A percentile compares a stretch with the other conserved stretches of the same genome.
These are phyloP conservation scores for Leucophenga varia DNA, from an alignment of 1,140 invertebrate genomes.

Conservation along the genomic window DNA sequence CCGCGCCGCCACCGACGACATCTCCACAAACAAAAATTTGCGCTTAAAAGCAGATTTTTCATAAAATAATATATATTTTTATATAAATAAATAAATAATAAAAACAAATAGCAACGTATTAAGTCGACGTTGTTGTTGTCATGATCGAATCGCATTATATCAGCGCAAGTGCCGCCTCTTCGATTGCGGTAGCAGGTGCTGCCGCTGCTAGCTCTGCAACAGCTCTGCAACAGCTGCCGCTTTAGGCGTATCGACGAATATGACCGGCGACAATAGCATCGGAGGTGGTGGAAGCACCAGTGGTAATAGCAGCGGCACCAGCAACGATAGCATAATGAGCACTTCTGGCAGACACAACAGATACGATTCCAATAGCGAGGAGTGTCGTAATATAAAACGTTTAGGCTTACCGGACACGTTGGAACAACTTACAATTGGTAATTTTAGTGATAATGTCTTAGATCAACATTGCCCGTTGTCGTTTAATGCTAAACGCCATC, in stretches of 20 bases:
- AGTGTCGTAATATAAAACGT: no score
- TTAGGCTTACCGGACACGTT: no score
- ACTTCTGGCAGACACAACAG: conserved; percentile 12
- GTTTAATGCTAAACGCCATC: conserved; percentile 44
- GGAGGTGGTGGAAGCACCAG: conserved; percentile 1
- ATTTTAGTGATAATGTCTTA: conserved; percentile 3
- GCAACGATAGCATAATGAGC: not conserved
- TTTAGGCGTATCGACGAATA: no score
- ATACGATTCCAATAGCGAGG: conserved; percentile 1
- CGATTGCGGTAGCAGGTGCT: conserved; percentile 4
- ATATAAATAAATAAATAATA: conserved; percentile 3
- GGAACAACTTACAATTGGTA: conserved; percentile 14
- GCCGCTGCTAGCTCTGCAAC: conserved; percentile 3
- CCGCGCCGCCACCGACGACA: no score
- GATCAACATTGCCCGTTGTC: conserved; percentile 36
- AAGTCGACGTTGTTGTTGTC: not conserved
- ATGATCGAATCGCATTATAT: conserved; percentile 37
- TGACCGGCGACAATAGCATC: conserved; percentile 5
- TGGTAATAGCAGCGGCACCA: not conserved
- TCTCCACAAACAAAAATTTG: no score
- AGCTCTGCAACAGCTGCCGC: conserved; percentile 1
- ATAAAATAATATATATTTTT: not conserved
- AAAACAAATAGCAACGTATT: not conserved
- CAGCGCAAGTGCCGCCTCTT: conserved; percentile 11
- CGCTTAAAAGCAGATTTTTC: no score